Base-by-base conservation (phyloP, 2,113 vertebrate species). In the Geococcyx californianus region DNA sequence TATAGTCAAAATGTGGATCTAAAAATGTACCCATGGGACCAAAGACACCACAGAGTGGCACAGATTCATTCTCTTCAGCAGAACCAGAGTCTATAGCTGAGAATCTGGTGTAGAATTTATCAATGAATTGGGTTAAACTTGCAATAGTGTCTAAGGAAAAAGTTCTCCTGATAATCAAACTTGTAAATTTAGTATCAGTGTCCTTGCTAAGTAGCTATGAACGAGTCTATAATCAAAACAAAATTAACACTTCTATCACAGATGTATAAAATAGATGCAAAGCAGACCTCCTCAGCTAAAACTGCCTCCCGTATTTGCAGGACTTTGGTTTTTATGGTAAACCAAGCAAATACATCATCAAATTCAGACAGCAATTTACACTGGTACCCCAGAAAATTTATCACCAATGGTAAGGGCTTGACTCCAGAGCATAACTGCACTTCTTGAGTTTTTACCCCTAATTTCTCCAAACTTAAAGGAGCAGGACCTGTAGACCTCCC, bases 11-110 rank as follows among this genome's bases (percentile, higher is more conserved):
- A 92, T 0, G 18, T 85, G 75, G 95, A 73, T 74, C 78, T 94
- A 77, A 93, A 93, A 94, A 90, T 44, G 82, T 67, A 40, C 91
- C 70, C 84, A 24, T 36, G 91, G 87, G 93, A 96, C 67, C 62
- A 66, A 84, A 88, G 51, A 68, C 68, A 63, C n/a, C 8, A 7
- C 24, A 76, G 93, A 91, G 28, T 77, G 82, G 94, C 70, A 76
- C 74, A 91, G 78, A 85, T 91, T 91, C 63, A 69, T 83, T 91
- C 67, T 90, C 47, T 90, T n/a, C 59, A 59, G 73, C 67, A 89
- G 79, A 91, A 73, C 67, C 66, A 8, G 25, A 76, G 62, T 29
- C 29, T 79, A 8, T 8, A 80, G 72, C 49, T 49, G 21, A 85
- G 25, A 66, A 90, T 76, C 84, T 90, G 59, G 63, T 66, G 82